A percentile compares a stretch with the other conserved stretches of the same genome.
Evolutionary conservation across 1,140 invertebrate genomes (phyloP).

Genomic region (Drosophila insularis): DNA sequence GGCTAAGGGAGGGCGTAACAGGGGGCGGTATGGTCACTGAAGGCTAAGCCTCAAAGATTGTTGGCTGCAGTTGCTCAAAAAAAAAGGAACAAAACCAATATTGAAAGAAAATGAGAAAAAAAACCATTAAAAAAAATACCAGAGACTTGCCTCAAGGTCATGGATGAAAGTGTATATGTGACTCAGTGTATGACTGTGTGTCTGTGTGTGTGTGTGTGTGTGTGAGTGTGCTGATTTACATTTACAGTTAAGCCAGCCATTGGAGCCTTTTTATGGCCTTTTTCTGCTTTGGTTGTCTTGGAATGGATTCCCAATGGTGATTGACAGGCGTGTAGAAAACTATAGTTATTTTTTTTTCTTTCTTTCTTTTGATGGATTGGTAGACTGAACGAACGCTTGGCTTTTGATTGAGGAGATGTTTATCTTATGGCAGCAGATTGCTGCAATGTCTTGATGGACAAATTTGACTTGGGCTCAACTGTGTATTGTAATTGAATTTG

Average conservation of each 20-base stretch:
- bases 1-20: slow-evolving; percentile 13
- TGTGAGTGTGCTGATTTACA: slow-evolving; percentile 40
- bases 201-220: slow-evolving; percentile 36
- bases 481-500: slow-evolving; percentile 36
- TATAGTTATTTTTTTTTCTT: background rate
- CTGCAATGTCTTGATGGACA: slow-evolving; percentile 56
- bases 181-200: slow-evolving; percentile 3
- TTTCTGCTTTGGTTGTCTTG: slow-evolving; percentile 13
- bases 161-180: slow-evolving; percentile 69
- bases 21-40: slow-evolving; percentile 1
- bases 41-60: slow-evolving; percentile 22
- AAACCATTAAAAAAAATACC: slow-evolving; percentile 30
- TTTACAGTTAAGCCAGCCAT: slow-evolving; percentile 43
- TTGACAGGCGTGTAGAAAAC: slow-evolving; percentile 52
- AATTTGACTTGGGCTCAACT: slow-evolving; percentile 28
- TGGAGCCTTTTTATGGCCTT: slow-evolving; percentile 22
- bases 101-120: slow-evolving; percentile 39
- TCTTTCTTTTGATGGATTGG: slow-evolving; percentile 1
- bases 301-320: slow-evolving; percentile 33
- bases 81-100: slow-evolving; percentile 21
- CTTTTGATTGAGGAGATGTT: slow-evolving; percentile 53
- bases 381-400: too few species aligned
- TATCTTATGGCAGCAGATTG: slow-evolving; percentile 38
- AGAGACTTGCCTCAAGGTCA: slow-evolving; percentile 67
- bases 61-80: slow-evolving; percentile 22